Conservation (phyloP, 2,888 invertebrate genomes). For the Apotomis turbidana region DNA sequence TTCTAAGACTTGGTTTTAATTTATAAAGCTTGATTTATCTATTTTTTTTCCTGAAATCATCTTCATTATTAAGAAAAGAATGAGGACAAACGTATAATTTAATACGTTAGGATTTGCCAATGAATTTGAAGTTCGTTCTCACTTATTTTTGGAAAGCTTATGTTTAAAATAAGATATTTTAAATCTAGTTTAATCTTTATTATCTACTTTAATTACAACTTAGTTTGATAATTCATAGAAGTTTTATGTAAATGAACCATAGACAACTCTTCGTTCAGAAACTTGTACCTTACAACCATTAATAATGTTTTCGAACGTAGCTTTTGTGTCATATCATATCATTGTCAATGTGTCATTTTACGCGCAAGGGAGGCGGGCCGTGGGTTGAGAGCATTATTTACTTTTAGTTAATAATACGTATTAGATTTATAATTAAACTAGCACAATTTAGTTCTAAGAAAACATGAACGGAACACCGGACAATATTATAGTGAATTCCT, state of each 20-base stretch:
- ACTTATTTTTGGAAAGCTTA: too few relatives aligned
- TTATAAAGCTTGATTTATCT: too few relatives aligned
- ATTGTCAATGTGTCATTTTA: conserved; percentile 39
- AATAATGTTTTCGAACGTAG: conserved; percentile 20
- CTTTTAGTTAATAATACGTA: conserved; percentile 38
- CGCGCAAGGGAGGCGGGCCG: conserved; percentile 41
- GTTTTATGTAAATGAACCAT: conserved; percentile 5
- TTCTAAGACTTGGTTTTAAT: too few relatives aligned
- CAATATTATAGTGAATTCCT: conserved; percentile 71
- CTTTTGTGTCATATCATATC: conserved; percentile 20
- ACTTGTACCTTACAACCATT: not conserved
- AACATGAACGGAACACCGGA: conserved; percentile 71
- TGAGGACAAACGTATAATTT: too few relatives aligned
- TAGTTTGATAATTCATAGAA: conserved; percentile 12
- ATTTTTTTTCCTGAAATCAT: too few relatives aligned
- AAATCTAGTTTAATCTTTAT: too few relatives aligned
- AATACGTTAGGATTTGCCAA: too few relatives aligned
- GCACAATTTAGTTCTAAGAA: conserved; percentile 48
- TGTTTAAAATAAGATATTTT: too few relatives aligned
- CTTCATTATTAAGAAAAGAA: too few relatives aligned
- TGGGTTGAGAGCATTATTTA: conserved; percentile 41
- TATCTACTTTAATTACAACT: not conserved
- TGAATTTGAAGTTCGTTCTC: too few relatives aligned
- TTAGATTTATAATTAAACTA: conserved; percentile 45
- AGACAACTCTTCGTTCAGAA: conserved; percentile 25